Base-by-base conservation (phyloP, 2,888 invertebrate genomes). In the Agonopterix subpropinquella region DNA sequence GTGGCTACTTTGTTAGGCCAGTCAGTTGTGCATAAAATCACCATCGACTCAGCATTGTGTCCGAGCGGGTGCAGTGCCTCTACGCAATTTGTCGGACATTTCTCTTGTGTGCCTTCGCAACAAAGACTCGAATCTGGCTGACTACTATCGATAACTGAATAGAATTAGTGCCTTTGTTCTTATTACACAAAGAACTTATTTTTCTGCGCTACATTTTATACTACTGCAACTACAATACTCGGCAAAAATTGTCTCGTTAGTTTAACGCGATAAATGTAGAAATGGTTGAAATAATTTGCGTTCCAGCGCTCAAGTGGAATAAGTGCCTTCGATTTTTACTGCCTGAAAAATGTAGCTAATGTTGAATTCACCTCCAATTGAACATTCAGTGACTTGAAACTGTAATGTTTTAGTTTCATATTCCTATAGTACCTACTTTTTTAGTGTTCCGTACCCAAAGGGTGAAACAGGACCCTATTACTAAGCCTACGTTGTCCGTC, bases 81-180 rank as follows among this genome's bases (percentile, higher is more conserved):
- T 70, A 72, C 65, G 79, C 81, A 84, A 86, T 85, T 84, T 82
- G 81, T 77, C 73, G 73, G 64, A 65, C 77, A 76, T 80, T 80
- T 80, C 78, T 79, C 79, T 76, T 68, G 76, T 77, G 70, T 79
- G 80, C 73, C 71, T 70, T 69, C 68, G 70, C 72, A 73, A 77
- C 79, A 76, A 64, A 72, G 73, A 74, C 72, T 77, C 72, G 73
- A 74, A 73, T 77, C 72, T 64, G 68, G 76, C 79, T 75, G 78
- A 82, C 77, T 59, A 65, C 45, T 39, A 45, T 13, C 39, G 45
- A 44, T 45, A 28, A 35, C 35, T 44, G 39, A 4, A 43, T 18
- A 7, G 28, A 41, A 48, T 48, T 48, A 48, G 43, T 39, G 35
- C 10, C 13, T 43, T 41, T 41, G 39, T 41, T 41, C 43, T 46